These are phyloP conservation scores for Sycobia sp. DNA, from an alignment of 1,140 invertebrate species.

Conservation along the genomic window DNA sequence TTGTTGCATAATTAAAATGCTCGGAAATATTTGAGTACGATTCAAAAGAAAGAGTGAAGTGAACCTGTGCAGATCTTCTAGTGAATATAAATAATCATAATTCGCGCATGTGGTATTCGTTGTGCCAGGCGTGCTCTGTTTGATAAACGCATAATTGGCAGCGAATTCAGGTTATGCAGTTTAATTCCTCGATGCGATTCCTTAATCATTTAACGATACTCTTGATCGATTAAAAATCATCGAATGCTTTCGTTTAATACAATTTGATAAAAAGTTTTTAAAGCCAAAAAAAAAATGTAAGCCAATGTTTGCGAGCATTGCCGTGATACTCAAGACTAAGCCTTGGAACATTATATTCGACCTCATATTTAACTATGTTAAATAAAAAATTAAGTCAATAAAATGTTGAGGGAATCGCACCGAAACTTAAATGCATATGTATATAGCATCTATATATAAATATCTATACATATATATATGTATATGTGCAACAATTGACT, in stretches of 20 bases:
- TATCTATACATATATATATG: slow-evolving; percentile 38
- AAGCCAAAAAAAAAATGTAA: slow-evolving; percentile 9
- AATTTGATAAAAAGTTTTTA: slow-evolving; percentile 20
- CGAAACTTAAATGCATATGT: slow-evolving; percentile 33
- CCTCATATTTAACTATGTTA: slow-evolving; percentile 8
- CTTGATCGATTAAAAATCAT: slow-evolving; percentile 16
- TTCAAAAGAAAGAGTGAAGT: slow-evolving; percentile 13
- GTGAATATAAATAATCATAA: slow-evolving; percentile 7
- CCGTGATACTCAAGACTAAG: slow-evolving; percentile 18
- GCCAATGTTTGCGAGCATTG: slow-evolving; percentile 1
- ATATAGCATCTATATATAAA: slow-evolving; percentile 33
- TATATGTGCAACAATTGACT: slow-evolving; percentile 38
- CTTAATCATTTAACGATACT: slow-evolving; percentile 29
- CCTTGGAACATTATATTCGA: slow-evolving; percentile 23
- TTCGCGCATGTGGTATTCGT: slow-evolving; percentile 9
- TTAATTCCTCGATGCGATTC: slow-evolving; percentile 31
- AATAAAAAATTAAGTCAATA: slow-evolving; percentile 10
- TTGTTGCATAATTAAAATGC: slow-evolving; percentile 18
- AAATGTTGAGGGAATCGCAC: slow-evolving; percentile 34
- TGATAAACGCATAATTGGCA: slow-evolving; percentile 8
- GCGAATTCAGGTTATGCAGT: slow-evolving; percentile 17
- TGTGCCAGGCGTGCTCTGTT: not conserved
- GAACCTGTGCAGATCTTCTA: slow-evolving; percentile 17
- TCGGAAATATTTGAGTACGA: slow-evolving; percentile 21
- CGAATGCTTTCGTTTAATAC: slow-evolving; percentile 24